These are phyloP conservation scores for Rhopalosiphum padi DNA, from an alignment of 1,140 invertebrate species.

Conservation along the genomic window DNA sequence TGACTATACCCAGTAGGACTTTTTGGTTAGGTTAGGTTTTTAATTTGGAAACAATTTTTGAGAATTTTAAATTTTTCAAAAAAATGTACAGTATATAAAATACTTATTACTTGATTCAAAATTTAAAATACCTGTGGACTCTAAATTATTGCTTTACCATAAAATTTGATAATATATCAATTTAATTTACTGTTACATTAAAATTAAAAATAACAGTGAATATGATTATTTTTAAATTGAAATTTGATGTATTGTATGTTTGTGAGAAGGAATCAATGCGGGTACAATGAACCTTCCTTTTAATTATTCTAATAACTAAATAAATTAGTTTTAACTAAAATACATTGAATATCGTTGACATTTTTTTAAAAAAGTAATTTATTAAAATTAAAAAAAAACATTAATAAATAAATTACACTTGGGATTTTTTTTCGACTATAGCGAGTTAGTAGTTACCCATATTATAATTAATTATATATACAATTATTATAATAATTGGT, in stretches of 20 bases:
- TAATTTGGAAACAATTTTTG: background rate
- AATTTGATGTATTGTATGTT: background rate
- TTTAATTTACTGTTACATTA: background rate
- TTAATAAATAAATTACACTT: background rate
- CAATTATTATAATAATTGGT: background rate
- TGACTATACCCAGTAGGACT: no score
- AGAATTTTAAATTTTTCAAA: background rate
- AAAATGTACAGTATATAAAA: background rate
- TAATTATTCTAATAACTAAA: background rate
- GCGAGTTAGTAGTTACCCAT: background rate
- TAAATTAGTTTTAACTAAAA: background rate
- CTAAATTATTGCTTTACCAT: background rate
- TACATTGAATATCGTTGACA: background rate
- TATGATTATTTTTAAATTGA: background rate
- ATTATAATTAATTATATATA: no score
- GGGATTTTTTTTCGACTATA: background rate
- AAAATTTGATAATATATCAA: background rate
- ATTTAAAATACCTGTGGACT: background rate
- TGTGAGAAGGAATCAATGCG: background rate
- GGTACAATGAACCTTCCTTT: background rate
- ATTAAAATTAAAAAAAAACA: background rate
- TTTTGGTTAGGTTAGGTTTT: no score
- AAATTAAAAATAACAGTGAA: background rate
- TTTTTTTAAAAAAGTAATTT: no score
- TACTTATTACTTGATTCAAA: background rate